These are phyloP conservation scores for Parus major DNA, from an alignment of 2,113 vertebrate species.

Conservation along the genomic window DNA sequence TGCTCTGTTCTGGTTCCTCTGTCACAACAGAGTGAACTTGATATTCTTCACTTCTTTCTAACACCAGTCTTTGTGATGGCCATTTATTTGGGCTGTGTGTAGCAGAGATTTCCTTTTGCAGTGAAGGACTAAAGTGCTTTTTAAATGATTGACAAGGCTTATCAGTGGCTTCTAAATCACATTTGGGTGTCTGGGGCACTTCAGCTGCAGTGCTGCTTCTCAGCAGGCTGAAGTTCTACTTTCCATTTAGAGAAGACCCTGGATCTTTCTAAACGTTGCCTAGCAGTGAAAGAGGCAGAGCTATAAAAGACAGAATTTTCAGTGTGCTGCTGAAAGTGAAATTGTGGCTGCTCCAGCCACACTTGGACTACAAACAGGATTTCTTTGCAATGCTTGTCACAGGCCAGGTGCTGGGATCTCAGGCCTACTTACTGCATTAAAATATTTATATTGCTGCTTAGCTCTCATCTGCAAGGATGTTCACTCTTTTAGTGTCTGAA, in stretches of 20 bases:
- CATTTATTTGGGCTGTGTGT: not conserved
- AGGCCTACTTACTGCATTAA: not conserved
- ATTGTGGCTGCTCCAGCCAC: not conserved
- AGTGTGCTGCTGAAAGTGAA: not conserved
- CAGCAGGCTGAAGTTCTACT: constrained; percentile 29
- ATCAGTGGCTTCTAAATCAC: constrained; percentile 13
- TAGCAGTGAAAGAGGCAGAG: constrained; percentile 34
- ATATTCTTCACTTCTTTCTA: constrained; percentile 2
- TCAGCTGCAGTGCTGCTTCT: not conserved
- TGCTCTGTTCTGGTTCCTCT: constrained; percentile 46
- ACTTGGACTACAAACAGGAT: not conserved
- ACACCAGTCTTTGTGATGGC: constrained; percentile 1
- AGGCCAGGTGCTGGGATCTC: not conserved
- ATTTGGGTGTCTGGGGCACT: constrained; percentile 19
- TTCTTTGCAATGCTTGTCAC: not conserved
- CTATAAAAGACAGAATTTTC: constrained; percentile 1
- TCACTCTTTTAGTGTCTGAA: not conserved
- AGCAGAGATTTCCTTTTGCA: not conserved
- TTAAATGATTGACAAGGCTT: not conserved
- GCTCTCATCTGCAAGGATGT: not conserved
- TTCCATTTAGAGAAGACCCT: constrained; percentile 43
- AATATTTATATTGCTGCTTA: not conserved
- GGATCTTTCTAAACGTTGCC: constrained; percentile 51
- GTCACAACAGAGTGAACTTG: constrained; percentile 12
- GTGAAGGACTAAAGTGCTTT: not conserved